These are phyloP conservation scores for Micoletzkya japonica DNA, from an alignment of 2,888 invertebrate genomes.

Conservation along the genomic window DNA sequence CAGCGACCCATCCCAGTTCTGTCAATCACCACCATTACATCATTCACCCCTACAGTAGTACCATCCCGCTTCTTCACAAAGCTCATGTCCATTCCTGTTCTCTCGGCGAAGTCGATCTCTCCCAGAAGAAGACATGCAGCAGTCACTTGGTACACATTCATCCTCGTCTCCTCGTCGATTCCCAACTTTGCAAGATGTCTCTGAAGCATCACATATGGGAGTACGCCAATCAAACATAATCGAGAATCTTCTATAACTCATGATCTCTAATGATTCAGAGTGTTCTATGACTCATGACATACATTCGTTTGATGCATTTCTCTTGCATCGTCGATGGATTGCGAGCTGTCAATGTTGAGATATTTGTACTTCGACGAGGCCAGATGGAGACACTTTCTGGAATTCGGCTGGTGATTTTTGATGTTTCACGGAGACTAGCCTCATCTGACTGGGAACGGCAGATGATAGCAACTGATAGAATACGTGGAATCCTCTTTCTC, in stretches of 20 bases:
- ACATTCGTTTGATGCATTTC: slow-evolving; percentile 33
- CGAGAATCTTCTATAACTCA: background rate
- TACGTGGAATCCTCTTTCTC: slow-evolving; percentile 74
- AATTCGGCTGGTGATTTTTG: slow-evolving; percentile 27
- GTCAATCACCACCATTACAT: slow-evolving; percentile 17
- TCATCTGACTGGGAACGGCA: slow-evolving; percentile 38
- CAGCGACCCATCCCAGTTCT: slow-evolving; percentile 54
- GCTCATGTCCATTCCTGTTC: slow-evolving; percentile 55
- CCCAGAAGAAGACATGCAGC: slow-evolving; percentile 59
- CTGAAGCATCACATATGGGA: background rate
- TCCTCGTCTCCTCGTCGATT: background rate
- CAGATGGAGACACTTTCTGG: slow-evolving; percentile 15
- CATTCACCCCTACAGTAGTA: no score
- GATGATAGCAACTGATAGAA: slow-evolving; percentile 72
- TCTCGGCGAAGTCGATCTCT: slow-evolving; percentile 57
- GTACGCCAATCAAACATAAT: background rate
- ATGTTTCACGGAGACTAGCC: slow-evolving; percentile 31
- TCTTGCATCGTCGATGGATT: slow-evolving; percentile 25
- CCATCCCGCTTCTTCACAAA: slow-evolving; percentile 52
- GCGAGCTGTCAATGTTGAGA: slow-evolving; percentile 7
- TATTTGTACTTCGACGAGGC: slow-evolving; percentile 15
- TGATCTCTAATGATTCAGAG: background rate
- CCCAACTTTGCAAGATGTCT: slow-evolving; percentile 9
- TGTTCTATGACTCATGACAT: background rate
- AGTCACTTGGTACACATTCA: slow-evolving; percentile 15